phyloP scores from a whole-genome alignment of 2,113 vertebrate species.

The Ceuthmochares aereus region DNA sequence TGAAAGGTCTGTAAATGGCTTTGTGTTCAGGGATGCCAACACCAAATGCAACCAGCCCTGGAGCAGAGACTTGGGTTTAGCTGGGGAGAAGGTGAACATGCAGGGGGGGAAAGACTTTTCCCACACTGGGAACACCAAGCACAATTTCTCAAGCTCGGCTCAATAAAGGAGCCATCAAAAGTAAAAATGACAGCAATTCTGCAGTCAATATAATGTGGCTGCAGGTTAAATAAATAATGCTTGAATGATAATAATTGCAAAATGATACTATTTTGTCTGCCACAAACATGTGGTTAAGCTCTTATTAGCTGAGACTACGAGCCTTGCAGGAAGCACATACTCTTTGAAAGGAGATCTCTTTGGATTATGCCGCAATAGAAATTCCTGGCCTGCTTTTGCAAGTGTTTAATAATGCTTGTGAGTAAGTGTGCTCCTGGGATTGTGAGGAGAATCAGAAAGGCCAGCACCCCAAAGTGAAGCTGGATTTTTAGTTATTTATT shows the following conservation, averaged over 20 bases:
- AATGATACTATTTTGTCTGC: conserved; percentile 61
- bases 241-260: conserved; percentile 69
- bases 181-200: conserved; percentile 72
- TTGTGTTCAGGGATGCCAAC: fast-evolving
- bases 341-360: conserved; percentile 16
- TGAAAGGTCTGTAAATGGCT: background rate
- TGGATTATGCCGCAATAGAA: conserved; percentile 6
- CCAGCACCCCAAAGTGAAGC: background rate
- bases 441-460: background rate
- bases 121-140: background rate
- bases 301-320: conserved; percentile 39
- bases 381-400: conserved; percentile 11
- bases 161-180: conserved; percentile 48
- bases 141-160: conserved; percentile 13
- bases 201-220: conserved; percentile 68
- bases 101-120: background rate
- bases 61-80: background rate
- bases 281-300: conserved; percentile 69
- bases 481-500: background rate
- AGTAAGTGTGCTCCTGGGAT: background rate
- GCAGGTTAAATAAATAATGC: conserved; percentile 71
- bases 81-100: background rate
- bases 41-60: background rate
- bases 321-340: conserved; percentile 14
- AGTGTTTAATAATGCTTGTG: background rate